These are phyloP conservation scores for Rhea americana DNA, from an alignment of 2,113 vertebrate species.

Conservation along the genomic window DNA sequence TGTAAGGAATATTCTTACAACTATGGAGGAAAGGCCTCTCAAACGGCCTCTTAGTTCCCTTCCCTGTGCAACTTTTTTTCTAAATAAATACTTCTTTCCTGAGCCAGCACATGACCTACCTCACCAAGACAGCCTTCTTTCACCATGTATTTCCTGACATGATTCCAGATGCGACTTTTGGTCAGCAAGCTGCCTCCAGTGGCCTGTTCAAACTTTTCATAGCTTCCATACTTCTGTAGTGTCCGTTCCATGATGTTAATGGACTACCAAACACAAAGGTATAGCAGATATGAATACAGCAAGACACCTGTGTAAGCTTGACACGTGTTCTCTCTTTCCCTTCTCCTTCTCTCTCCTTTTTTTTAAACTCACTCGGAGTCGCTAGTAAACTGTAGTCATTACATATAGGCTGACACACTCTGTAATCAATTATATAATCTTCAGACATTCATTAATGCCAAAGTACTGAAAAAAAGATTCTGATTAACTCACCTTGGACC, in stretches of 20 bases:
- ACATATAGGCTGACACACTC: background rate
- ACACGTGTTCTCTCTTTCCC: background rate
- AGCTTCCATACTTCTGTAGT: conserved; percentile 88
- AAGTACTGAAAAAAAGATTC: background rate
- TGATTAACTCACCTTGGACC: background rate
- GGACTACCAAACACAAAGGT: conserved; percentile 76
- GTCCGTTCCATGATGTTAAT: conserved; percentile 89
- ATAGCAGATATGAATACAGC: background rate
- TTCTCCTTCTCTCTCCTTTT: background rate
- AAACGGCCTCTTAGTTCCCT: background rate
- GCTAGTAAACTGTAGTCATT: background rate
- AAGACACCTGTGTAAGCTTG: background rate
- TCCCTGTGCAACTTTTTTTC: background rate
- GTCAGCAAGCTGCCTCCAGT: conserved; percentile 88
- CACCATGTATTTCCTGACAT: conserved; percentile 91
- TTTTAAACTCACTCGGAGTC: background rate
- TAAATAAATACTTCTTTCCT: background rate
- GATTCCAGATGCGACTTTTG: conserved; percentile 87
- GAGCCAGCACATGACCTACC: conserved; percentile 65
- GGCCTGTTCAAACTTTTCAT: conserved; percentile 90
- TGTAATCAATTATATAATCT: background rate
- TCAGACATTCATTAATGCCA: background rate
- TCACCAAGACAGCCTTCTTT: conserved; percentile 95
- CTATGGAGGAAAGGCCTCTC: background rate
- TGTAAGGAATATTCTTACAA: background rate